Evolutionary conservation across 2,113 vertebrate species (phyloP).

Genomic region (Tapirus terrestris): DNA sequence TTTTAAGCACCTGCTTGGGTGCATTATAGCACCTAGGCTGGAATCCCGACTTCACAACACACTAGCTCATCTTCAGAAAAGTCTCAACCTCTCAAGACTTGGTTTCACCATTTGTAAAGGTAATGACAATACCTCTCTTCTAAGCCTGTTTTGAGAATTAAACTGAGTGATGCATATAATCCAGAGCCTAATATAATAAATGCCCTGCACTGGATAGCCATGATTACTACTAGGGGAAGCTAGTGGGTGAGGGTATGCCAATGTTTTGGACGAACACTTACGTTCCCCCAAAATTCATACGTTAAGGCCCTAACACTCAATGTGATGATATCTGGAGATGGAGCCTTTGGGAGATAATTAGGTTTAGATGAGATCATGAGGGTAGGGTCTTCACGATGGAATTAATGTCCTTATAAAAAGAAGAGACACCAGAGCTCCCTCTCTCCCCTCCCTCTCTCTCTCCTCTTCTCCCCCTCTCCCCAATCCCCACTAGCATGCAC

Average conservation of each 20-base stretch:
- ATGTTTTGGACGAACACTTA: neutral
- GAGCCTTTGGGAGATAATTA: neutral
- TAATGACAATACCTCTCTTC: neutral
- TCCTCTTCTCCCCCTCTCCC: neutral
- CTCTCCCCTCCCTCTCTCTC: neutral
- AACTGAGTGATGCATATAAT: neutral
- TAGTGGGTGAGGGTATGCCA: neutral
- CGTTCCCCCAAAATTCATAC: neutral
- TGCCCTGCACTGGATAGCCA: neutral
- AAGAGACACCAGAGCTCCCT: neutral
- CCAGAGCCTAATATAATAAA: neutral
- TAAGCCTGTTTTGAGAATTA: neutral
- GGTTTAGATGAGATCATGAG: neutral
- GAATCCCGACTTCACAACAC: neutral
- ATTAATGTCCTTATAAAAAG: neutral
- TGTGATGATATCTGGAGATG: neutral
- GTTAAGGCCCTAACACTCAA: neutral
- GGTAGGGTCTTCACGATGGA: neutral
- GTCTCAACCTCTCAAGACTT: neutral
- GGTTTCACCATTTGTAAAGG: neutral
- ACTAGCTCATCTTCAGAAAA: neutral
- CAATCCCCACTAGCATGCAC: neutral
- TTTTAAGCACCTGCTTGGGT: neutral
- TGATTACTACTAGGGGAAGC: neutral
- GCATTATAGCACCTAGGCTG: neutral